phyloP scores from a whole-genome alignment of 2,797 vertebrate species.

The Pelodytes ibericus region DNA sequence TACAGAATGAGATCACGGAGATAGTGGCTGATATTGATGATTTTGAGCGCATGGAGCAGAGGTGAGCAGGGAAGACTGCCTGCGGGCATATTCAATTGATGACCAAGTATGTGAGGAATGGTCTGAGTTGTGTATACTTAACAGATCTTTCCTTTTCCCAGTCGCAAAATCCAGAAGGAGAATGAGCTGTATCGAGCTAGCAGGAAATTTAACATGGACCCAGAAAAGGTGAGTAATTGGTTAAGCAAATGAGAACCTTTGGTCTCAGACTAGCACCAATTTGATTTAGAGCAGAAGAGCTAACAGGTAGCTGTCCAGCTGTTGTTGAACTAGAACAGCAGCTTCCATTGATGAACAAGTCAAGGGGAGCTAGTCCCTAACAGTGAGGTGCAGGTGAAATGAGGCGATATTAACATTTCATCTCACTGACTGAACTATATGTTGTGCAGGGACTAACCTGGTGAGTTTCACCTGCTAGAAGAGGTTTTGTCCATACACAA shows the following conservation, averaged over 20 bases:
- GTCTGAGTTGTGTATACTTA: neutral
- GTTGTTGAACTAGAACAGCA: too few relatives aligned
- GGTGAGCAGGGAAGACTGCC: slow-evolving; percentile 10
- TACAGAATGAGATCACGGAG: slow-evolving; percentile 49
- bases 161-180: slow-evolving; percentile 38
- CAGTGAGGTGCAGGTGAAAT: too few relatives aligned
- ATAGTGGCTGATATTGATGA: slow-evolving; percentile 50
- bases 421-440: too few relatives aligned
- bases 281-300: neutral
- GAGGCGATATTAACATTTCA: too few relatives aligned
- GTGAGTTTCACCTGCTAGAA: too few relatives aligned
- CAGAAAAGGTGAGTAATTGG: slow-evolving; percentile 35
- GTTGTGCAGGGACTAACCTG: too few relatives aligned
- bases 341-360: too few relatives aligned
- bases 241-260: neutral
- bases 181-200: slow-evolving; percentile 47
- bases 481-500: too few relatives aligned
- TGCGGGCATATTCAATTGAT: too few relatives aligned
- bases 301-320: too few relatives aligned
- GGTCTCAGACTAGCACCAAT: neutral
- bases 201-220: slow-evolving; percentile 51
- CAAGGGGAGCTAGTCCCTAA: too few relatives aligned
- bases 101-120: neutral
- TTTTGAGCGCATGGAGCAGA: slow-evolving; percentile 41
- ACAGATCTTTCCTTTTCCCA: neutral